phyloP scores from a whole-genome alignment of 2,797 vertebrate species.

The Acrossocheilus fasciatus region DNA sequence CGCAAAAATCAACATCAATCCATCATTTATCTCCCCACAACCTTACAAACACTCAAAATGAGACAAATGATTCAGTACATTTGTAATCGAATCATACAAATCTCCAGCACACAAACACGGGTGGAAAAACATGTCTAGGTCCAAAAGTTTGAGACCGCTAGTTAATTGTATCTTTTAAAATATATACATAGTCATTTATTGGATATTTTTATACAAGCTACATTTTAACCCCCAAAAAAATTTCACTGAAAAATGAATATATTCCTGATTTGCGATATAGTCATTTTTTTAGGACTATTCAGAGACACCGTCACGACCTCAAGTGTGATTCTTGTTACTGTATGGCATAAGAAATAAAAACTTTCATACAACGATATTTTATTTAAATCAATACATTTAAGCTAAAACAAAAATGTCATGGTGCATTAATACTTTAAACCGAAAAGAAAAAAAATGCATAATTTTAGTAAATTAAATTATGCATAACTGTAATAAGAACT shows the following conservation, averaged over 20 bases:
- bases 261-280: too few species aligned
- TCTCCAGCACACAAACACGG: not conserved
- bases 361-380: not conserved
- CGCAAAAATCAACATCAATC: not conserved
- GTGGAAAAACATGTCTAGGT: not conserved
- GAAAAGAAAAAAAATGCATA: not conserved
- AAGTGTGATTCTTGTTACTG: not conserved
- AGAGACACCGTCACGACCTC: not conserved
- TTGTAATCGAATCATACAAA: not conserved
- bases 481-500: not conserved
- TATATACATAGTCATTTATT: not conserved
- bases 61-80: not conserved
- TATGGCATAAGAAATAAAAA: not conserved
- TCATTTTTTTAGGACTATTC: not conserved
- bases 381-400: not conserved
- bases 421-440: not conserved
- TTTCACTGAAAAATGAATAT: too few species aligned
- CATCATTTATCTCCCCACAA: constrained; percentile 13
- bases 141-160: not conserved
- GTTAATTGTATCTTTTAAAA: not conserved
- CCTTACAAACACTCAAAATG: not conserved
- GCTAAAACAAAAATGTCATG: not conserved
- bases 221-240: not conserved
- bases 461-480: not conserved
- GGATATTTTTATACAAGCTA: not conserved